These are phyloP conservation scores for Coracias cyanogaster DNA, from an alignment of 2,797 vertebrate genomes.

Conservation along the genomic window DNA sequence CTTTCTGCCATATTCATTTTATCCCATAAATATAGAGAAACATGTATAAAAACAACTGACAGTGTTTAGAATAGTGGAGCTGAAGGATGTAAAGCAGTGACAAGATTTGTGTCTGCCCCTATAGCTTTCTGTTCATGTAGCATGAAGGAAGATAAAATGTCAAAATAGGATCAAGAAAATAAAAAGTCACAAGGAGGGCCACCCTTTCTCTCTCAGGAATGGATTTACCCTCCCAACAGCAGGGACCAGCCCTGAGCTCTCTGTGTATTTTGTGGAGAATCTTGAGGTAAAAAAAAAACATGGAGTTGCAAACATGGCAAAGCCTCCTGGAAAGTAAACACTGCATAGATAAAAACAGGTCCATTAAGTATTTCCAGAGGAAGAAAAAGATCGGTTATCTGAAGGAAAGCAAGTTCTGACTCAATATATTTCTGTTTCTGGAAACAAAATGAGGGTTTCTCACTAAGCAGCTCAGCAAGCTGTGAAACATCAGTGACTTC, in stretches of 20 bases:
- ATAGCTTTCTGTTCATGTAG: slow-evolving; percentile 22
- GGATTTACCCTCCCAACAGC: not conserved
- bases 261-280: slow-evolving; percentile 7
- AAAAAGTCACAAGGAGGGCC: not conserved
- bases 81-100: not conserved
- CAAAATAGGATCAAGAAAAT: slow-evolving; percentile 28
- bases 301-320: slow-evolving; percentile 2
- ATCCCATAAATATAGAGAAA: not conserved
- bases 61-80: slow-evolving; percentile 26
- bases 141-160: slow-evolving; percentile 17
- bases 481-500: not conserved
- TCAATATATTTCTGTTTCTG: slow-evolving; percentile 55
- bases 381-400: slow-evolving; percentile 45
- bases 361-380: slow-evolving; percentile 26
- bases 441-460: slow-evolving; percentile 9
- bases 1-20: not conserved
- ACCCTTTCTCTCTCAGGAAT: not conserved
- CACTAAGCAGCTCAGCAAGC: not conserved
- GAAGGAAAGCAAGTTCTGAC: slow-evolving; percentile 33
- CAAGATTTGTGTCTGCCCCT: not conserved
- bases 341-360: not conserved
- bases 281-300: not conserved
- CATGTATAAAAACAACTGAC: not conserved
- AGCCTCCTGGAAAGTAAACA: slow-evolving; percentile 30
- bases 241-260: not conserved